phyloP scores from a whole-genome alignment of 2,888 invertebrate genomes.

The Alviniconcha strummeri region DNA sequence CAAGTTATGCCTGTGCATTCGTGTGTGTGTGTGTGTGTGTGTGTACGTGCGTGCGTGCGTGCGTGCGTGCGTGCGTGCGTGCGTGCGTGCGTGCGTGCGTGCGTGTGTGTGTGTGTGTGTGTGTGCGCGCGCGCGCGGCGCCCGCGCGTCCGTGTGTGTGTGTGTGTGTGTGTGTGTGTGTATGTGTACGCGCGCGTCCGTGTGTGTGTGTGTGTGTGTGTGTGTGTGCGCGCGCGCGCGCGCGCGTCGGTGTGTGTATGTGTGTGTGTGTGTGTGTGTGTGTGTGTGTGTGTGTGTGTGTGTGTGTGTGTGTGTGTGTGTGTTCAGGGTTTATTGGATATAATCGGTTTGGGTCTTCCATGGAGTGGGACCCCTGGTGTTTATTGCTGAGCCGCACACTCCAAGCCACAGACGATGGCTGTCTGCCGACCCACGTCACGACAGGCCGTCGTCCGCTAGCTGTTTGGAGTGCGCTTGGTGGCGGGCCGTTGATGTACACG shows the following conservation, averaged over 20 bases:
- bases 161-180: constrained; percentile 16
- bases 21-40: constrained; percentile 20
- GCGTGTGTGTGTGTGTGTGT: constrained; percentile 7
- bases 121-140: neutral
- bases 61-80: constrained; percentile 5
- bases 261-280: neutral
- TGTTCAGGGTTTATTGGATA: neutral
- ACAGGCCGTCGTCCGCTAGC: too few relatives aligned
- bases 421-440: too few relatives aligned
- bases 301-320: neutral
- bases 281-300: neutral
- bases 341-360: neutral
- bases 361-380: too few relatives aligned
- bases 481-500: too few relatives aligned
- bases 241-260: neutral
- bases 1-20: constrained; percentile 20
- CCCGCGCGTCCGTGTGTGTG: neutral
- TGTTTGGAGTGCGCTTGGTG: too few relatives aligned
- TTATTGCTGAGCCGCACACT: too few relatives aligned
- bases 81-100: constrained; percentile 21
- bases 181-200: neutral
- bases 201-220: neutral
- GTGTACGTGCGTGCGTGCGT: constrained; percentile 1
- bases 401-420: too few relatives aligned
- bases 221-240: neutral